Conservation (phyloP, 2,888 invertebrate genomes). For the Falcaria lacertinaria region DNA sequence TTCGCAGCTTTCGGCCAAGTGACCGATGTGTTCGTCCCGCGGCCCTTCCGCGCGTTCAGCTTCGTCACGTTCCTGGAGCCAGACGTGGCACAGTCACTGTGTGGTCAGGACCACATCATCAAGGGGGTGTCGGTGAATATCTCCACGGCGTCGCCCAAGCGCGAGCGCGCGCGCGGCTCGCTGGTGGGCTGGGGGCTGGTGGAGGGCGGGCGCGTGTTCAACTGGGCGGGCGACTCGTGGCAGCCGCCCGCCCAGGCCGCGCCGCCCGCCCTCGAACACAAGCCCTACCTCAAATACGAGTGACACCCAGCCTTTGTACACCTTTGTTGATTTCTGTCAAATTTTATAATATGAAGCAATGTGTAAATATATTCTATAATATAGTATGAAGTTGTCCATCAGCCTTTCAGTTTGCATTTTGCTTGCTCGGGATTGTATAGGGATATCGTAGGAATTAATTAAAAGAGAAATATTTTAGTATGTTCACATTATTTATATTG, state of each 20-base stretch:
- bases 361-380: constrained; percentile 63
- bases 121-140: constrained; percentile 93
- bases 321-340: constrained; percentile 78
- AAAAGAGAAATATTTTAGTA: too few relatives aligned
- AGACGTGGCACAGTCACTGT: constrained; percentile 87
- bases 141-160: constrained; percentile 91
- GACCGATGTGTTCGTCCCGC: constrained; percentile 92
- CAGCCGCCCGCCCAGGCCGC: constrained; percentile 27
- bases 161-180: constrained; percentile 64
- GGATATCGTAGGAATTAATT: not conserved
- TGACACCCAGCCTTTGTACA: constrained; percentile 45
- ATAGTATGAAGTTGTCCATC: constrained; percentile 39
- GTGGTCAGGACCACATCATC: constrained; percentile 91
- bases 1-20: constrained; percentile 90
- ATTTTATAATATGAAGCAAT: constrained; percentile 66
- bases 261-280: constrained; percentile 43
- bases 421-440: constrained; percentile 40
- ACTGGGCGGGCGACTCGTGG: constrained; percentile 44
- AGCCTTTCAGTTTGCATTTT: constrained; percentile 15
- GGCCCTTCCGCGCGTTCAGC: constrained; percentile 89
- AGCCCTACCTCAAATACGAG: constrained; percentile 75
- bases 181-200: constrained; percentile 57
- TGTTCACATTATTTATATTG: not conserved
- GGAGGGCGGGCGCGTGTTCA: constrained; percentile 42
- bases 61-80: constrained; percentile 92